Conservation (phyloP, 2,113 vertebrate species). For the Callithrix jacchus region DNA sequence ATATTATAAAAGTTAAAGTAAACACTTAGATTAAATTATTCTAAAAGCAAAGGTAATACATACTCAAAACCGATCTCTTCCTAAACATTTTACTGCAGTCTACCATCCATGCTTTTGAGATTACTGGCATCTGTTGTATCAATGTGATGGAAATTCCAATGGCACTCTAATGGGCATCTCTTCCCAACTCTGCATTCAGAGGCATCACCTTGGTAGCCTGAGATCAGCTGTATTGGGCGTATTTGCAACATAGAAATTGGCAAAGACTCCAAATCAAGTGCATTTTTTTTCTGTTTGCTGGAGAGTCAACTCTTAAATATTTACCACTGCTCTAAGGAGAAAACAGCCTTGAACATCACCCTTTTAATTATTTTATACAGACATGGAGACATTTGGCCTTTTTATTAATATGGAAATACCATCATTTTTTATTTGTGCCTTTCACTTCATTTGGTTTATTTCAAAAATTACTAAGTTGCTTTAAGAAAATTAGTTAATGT, state of each 20-base stretch:
- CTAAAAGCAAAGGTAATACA: background rate
- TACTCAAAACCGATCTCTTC: background rate
- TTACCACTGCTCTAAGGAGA: background rate
- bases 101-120: background rate
- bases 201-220: background rate
- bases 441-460: conserved; percentile 6
- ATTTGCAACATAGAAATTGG: background rate
- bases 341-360: background rate
- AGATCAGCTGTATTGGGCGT: background rate
- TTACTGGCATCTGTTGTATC: background rate
- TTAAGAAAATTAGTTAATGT: conserved; percentile 45
- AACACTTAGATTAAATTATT: background rate
- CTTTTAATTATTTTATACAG: background rate
- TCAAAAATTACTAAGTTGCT: conserved; percentile 16
- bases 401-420: background rate
- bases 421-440: background rate
- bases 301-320: background rate
- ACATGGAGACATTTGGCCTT: background rate
- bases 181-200: background rate
- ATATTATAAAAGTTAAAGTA: background rate
- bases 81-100: background rate
- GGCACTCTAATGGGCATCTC: rapidly evolving
- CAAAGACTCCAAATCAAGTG: background rate
- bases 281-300: background rate
- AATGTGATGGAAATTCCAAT: background rate